These are phyloP conservation scores for Catostylus mosaicus DNA, from an alignment of 30 jellyfish, hydroid and myxozoan species.

Conservation along the genomic window DNA sequence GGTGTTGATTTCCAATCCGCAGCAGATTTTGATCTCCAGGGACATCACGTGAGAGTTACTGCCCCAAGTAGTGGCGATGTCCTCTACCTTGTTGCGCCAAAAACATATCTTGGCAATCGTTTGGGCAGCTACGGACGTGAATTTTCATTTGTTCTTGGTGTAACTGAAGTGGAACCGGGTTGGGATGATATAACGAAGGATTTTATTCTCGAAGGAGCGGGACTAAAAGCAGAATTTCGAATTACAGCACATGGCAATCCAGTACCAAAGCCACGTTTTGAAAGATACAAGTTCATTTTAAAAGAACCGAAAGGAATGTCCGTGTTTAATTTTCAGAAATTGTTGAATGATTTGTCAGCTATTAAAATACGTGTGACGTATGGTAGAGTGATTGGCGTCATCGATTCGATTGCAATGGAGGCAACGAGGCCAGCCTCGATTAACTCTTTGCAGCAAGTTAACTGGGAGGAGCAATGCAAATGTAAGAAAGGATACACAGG, in stretches of 20 bases:
- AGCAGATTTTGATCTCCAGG: slow-evolving; percentile 53
- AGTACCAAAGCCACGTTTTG: slow-evolving; percentile 74
- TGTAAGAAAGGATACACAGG: slow-evolving; percentile 92
- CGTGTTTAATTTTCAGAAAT: slow-evolving; percentile 74
- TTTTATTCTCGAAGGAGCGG: slow-evolving; percentile 93
- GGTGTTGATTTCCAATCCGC: slow-evolving; percentile 79
- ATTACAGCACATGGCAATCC: slow-evolving; percentile 77
- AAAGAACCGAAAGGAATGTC: slow-evolving; percentile 90
- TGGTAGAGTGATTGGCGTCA: slow-evolving; percentile 69
- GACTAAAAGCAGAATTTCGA: slow-evolving; percentile 78
- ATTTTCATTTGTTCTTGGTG: slow-evolving; percentile 80
- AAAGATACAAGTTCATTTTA: slow-evolving; percentile 46
- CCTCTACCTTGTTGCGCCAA: slow-evolving; percentile 92
- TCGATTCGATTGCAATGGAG: slow-evolving; percentile 66
- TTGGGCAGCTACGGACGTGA: slow-evolving; percentile 89
- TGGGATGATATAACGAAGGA: slow-evolving; percentile 60
- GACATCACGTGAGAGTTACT: slow-evolving; percentile 60
- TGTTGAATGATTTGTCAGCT: slow-evolving; percentile 78
- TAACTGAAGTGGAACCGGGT: slow-evolving; percentile 59
- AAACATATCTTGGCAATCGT: slow-evolving; percentile 79
- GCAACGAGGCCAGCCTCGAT: slow-evolving; percentile 78
- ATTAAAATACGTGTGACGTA: slow-evolving; percentile 89
- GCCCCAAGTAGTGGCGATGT: slow-evolving; percentile 63
- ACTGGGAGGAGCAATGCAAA: slow-evolving; percentile 91
- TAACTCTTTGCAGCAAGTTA: slow-evolving; percentile 88